Conservation (phyloP, 2,888 invertebrate genomes). For the Parapristionchus giblindavisi region DNA sequence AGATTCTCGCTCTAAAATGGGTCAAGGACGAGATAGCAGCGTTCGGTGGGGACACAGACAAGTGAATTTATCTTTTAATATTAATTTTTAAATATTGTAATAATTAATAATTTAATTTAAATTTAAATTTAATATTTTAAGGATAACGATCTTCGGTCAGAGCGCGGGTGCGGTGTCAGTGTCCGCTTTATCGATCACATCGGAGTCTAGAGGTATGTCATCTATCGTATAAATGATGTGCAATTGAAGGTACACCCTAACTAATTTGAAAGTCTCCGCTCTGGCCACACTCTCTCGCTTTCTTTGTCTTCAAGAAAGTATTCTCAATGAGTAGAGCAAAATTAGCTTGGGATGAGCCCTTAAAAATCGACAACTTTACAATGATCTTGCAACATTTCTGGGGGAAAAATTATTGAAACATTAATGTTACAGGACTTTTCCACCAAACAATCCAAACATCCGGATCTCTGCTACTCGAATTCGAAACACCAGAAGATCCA, state of each 20-base stretch:
- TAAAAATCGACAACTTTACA: no score
- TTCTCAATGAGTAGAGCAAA: no score
- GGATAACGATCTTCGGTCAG: conserved; percentile 16
- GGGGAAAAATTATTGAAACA: background rate
- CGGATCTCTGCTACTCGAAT: background rate
- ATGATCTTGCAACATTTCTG: background rate
- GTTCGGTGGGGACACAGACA: conserved; percentile 19
- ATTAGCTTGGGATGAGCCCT: no score
- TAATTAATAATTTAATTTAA: background rate
- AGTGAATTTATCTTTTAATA: background rate
- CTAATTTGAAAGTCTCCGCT: no score
- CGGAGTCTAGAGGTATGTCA: no score
- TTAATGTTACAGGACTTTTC: conserved; percentile 2
- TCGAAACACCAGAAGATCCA: conserved; percentile 10
- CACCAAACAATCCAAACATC: conserved; percentile 19
- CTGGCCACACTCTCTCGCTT: no score
- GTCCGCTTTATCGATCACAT: background rate
- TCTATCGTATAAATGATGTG: background rate
- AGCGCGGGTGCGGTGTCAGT: background rate
- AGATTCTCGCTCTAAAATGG: conserved; percentile 17
- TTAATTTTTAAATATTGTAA: no score
- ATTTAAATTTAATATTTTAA: background rate
- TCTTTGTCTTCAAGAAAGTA: no score
- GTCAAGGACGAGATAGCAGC: conserved; percentile 7
- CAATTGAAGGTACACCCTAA: no score